Conservation (phyloP, 2,888 invertebrate genomes). For the Dynastes hyllus region DNA sequence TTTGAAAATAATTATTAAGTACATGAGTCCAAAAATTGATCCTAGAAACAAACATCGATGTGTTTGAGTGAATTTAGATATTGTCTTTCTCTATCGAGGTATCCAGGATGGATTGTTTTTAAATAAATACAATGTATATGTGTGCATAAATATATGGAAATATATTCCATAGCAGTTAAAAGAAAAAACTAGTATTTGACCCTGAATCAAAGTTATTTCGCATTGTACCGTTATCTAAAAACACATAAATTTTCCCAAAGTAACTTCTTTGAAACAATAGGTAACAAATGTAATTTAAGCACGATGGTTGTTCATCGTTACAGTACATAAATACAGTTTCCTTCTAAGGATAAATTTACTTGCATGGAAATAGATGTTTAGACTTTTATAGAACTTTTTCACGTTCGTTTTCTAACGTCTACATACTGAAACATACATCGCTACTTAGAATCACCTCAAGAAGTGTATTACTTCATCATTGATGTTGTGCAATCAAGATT, state of each 20-base stretch:
- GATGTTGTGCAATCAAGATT: constrained; percentile 19
- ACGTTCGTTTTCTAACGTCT: background rate
- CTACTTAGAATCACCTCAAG: constrained; percentile 5
- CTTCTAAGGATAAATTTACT: constrained; percentile 3
- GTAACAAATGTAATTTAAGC: background rate
- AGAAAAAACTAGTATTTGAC: background rate
- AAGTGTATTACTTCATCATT: background rate
- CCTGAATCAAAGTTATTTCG: background rate
- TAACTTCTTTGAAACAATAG: constrained; percentile 1
- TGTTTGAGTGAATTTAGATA: no score
- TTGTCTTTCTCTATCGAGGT: no score
- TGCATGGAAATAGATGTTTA: background rate
- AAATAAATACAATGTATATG: no score
- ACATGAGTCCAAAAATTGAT: no score
- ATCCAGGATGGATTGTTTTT: no score
- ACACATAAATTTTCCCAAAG: background rate
- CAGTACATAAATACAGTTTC: background rate
- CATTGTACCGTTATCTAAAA: background rate
- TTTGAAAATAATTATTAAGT: no score
- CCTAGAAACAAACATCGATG: no score
- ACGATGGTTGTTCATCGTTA: background rate
- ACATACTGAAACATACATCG: background rate
- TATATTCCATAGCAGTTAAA: no score
- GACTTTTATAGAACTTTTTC: background rate
- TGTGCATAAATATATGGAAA: no score